Evolutionary conservation across 2,113 vertebrate genomes (phyloP).

Genomic region (Leucoraja erinaceus): DNA sequence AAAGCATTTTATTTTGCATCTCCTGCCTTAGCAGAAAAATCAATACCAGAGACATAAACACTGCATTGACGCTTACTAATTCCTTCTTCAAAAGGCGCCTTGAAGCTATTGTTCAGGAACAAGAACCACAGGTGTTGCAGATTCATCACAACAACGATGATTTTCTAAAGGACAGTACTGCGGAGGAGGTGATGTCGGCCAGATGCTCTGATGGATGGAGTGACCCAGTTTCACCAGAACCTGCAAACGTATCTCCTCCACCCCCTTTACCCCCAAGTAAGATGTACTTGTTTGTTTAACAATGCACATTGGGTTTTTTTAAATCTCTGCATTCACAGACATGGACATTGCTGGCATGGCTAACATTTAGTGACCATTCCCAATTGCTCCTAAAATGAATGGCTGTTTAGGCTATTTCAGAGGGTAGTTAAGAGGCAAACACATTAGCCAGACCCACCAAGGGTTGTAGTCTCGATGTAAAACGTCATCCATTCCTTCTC

Average conservation of each 20-base stretch:
- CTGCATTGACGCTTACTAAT: not conserved
- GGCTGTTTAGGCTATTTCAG: too few species aligned
- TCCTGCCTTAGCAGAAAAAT: not conserved
- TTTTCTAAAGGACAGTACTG: constrained; percentile 46
- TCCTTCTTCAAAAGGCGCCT: constrained; percentile 55
- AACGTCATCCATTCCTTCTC: too few species aligned
- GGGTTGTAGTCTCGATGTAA: too few species aligned
- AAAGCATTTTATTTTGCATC: not conserved
- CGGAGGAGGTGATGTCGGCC: constrained; percentile 44
- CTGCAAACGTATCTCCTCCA: constrained; percentile 47
- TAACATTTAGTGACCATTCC: too few species aligned
- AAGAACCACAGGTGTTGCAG: constrained; percentile 51
- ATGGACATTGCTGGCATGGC: too few species aligned
- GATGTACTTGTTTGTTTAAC: not conserved
- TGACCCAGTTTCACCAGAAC: constrained; percentile 50
- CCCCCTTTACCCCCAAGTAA: constrained; percentile 46
- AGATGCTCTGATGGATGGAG: constrained; percentile 28
- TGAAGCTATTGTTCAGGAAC: constrained; percentile 53
- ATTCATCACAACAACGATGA: constrained; percentile 51
- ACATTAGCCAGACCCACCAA: too few species aligned
- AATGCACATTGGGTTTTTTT: not conserved
- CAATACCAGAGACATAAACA: not conserved
- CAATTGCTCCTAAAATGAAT: too few species aligned
- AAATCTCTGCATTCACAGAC: too few species aligned
- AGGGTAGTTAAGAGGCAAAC: too few species aligned